Evolutionary conservation across 2,113 vertebrate species (phyloP), one percentile per base, ranked within the genome.

Genomic region (Bufo bufo): DNA sequence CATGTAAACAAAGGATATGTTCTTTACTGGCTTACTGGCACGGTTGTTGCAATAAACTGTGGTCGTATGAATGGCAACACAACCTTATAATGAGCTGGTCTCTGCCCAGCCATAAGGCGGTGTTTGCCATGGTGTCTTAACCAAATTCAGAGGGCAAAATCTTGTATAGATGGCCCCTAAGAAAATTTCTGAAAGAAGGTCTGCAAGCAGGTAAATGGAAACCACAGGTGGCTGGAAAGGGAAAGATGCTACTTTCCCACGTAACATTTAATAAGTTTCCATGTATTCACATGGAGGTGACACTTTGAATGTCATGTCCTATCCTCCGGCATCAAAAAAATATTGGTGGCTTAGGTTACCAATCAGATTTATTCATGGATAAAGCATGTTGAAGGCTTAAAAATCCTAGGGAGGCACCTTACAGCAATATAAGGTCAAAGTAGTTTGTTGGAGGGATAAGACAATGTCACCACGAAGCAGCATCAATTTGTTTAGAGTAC

Each of bases 401-500:
- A 63, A 61, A 65, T 58, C 58, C 14, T 9, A 63, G 17, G 69
- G 33, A 83, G 20, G 54, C 69, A 66, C 63, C 56, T 65, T 52
- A 63, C 10, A 0, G 56, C 66, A 83, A 54, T 14, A 47, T 52
- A 86, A 88, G 69, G 86, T 88, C 80, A 88, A 74, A 87, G 69
- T 77, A 69, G 69, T 83, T 83, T 88, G 86, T 88, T 88, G 66
- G 83, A 88, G 58, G 56, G 71, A 74, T 3, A 14, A 72, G 58
- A 47, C 86, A 43, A 52, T 43, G 14, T 23, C 61, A 71, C 33
- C 17, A 81, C 85, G 54, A 50, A 77, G 80, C 52, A 54, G 8
- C 66, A 88, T 83, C 5, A 69, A 88, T 74, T 83, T 83, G 86
- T 77, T 83, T 88, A 50, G 69, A 88, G 69, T 54, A 19, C 59